Base-by-base conservation (phyloP, 2,888 invertebrate genomes). In the Synergus gifuensis region DNA sequence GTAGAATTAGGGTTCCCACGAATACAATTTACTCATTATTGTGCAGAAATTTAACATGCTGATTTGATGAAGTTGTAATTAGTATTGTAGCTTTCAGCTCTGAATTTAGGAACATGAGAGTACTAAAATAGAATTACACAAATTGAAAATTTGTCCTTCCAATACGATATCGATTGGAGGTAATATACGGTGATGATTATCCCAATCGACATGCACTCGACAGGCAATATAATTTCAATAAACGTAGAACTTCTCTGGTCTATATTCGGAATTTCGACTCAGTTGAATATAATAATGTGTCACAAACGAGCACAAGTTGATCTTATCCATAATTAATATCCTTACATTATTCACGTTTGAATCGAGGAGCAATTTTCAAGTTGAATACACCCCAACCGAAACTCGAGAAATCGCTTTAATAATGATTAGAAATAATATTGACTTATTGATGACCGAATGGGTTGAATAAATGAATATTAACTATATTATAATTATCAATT, bases 171-270 rank as follows among this genome's bases (percentile, higher is more conserved):
- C 46, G 67, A 67, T 67, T 67, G n/a, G 18, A 66, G 62, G 18
- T 62, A 62, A 62, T 62, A 62, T 62, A 62, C 12, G 28, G 4
- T 62, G 62, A 62, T 62, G 62, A 62, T 62, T 62, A 62, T 62
- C 62, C 14, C 42, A 42, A 42, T 66, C 42, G 40, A 42, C 66
- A 66, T 42, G 42, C 4, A n/a, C 16, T 66, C 40, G 40, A 66
- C 66, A 66, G 66, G 18, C n/a, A 66, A 66, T 66, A 44, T 66
- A 42, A 46, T 67, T 67, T 46, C 67, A 22, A 67, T 67, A 18
- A 42, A 46, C 44, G 44, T 14, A 67, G 11, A 67, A 44, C 44
- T 67, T 67, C 22, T 14, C 18, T 46, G 22, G 67, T 14, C 22
- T 46, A 44, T 5, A 42, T 18, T 67, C n/a, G 66, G 42, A 44